Evolutionary conservation across 2,888 invertebrate genomes (phyloP).

Genomic region (Eristalis pertinax): DNA sequence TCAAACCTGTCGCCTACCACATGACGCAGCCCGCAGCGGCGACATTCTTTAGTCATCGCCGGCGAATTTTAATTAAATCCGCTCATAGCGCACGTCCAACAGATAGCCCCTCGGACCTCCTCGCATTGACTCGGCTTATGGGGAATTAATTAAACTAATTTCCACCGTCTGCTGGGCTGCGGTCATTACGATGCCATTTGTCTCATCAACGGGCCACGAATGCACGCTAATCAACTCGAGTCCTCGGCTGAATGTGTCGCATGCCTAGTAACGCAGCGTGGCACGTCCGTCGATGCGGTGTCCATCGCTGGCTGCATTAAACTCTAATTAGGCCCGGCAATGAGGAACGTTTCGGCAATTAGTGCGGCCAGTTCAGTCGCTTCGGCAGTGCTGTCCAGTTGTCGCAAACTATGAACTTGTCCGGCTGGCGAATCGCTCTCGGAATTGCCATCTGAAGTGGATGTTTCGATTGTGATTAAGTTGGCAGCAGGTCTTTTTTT

Average conservation of each 20-base stretch:
- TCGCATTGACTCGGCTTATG: slow-evolving; percentile 5
- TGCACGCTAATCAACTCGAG: neutral
- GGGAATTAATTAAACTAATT: slow-evolving; percentile 32
- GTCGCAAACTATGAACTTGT: neutral
- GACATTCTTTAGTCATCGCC: neutral
- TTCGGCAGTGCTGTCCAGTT: too few species aligned
- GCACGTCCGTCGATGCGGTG: neutral
- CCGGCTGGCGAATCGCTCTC: neutral
- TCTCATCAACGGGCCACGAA: neutral
- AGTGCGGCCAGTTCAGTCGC: neutral
- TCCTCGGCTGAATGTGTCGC: neutral
- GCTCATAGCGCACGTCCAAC: neutral
- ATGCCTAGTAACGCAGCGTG: neutral
- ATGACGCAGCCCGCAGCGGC: neutral
- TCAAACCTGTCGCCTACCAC: neutral
- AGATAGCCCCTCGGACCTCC: neutral
- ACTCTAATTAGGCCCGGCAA: neutral
- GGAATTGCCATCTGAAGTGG: neutral
- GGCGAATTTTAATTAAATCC: neutral
- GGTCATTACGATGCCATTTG: slow-evolving; percentile 11
- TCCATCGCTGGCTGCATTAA: neutral
- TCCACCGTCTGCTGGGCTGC: neutral
- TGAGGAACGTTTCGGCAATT: neutral
- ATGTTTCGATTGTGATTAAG: neutral
- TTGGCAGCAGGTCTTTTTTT: neutral